Conservation (phyloP, 2,797 vertebrate genomes). For the Microctenopoma steveboyesi region DNA sequence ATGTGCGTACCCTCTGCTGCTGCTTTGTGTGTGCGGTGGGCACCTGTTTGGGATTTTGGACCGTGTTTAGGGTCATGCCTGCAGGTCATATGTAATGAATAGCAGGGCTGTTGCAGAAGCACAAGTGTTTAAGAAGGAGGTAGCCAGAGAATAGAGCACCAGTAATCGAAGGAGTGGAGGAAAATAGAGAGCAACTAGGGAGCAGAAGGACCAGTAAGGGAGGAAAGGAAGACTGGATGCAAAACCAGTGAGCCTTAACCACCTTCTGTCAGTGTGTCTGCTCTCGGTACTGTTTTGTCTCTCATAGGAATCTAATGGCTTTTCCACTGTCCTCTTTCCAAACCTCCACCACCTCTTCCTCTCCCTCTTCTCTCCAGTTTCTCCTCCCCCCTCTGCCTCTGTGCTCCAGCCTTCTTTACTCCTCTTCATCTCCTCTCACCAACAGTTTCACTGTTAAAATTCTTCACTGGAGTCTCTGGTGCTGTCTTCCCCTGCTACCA, state of each 20-base stretch:
- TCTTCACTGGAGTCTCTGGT: slow-evolving; percentile 40
- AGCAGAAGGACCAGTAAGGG: slow-evolving; percentile 58
- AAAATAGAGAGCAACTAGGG: slow-evolving; percentile 36
- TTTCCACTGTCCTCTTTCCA: slow-evolving; percentile 80
- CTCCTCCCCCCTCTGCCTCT: slow-evolving; percentile 28
- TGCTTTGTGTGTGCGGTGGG: slow-evolving; percentile 34
- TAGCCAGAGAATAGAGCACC: slow-evolving; percentile 65
- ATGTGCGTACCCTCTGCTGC: slow-evolving; percentile 58
- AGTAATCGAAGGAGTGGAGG: slow-evolving; percentile 56
- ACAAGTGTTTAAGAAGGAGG: slow-evolving; percentile 64
- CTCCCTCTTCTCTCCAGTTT: slow-evolving; percentile 18
- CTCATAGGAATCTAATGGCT: slow-evolving; percentile 80
- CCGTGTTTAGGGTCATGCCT: slow-evolving; percentile 74
- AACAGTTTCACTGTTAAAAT: slow-evolving; percentile 59
- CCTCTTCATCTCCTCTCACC: slow-evolving; percentile 61
- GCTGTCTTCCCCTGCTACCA: slow-evolving; percentile 42
- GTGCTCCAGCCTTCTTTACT: slow-evolving; percentile 39
- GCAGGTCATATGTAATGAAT: slow-evolving; percentile 77
- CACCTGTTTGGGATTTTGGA: slow-evolving; percentile 76
- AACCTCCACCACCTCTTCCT: slow-evolving; percentile 61
- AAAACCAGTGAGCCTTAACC: slow-evolving; percentile 79
- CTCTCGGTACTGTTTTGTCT: slow-evolving; percentile 72
- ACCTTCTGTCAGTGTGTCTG: slow-evolving; percentile 81
- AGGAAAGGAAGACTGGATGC: slow-evolving; percentile 72
- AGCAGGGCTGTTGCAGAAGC: slow-evolving; percentile 72